Conservation (phyloP, 2,113 vertebrate species). For the Ictidomys tridecemlineatus region DNA sequence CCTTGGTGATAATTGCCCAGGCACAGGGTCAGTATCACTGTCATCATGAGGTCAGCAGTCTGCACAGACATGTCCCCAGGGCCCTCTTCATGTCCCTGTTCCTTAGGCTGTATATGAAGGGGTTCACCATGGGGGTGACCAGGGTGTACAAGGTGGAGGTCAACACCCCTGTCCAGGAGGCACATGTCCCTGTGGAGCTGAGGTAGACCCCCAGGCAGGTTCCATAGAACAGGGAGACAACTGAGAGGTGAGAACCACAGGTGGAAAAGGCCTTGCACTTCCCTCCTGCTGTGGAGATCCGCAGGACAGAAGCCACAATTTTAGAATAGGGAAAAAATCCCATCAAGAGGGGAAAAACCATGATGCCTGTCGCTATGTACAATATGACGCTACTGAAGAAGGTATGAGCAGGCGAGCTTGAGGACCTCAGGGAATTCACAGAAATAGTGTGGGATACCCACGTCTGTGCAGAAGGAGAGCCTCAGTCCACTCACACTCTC, state of each 20-base stretch:
- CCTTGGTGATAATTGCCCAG: neutral
- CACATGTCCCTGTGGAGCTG: too few species aligned
- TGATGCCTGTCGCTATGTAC: neutral
- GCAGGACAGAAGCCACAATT: conserved; percentile 57
- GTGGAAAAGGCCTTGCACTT: neutral
- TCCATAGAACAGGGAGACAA: conserved; percentile 60
- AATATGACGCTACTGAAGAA: conserved; percentile 34
- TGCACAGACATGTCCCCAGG: neutral
- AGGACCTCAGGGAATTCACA: too few species aligned
- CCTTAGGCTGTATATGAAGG: neutral
- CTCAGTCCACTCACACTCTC: neutral
- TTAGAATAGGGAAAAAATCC: conserved; percentile 50
- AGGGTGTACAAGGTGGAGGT: too few species aligned
- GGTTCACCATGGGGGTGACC: neutral
- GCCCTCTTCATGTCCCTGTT: too few species aligned
- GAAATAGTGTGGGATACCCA: too few species aligned
- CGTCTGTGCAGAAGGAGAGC: neutral
- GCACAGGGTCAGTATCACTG: neutral
- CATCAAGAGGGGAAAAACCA: conserved; percentile 23
- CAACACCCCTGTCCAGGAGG: too few species aligned
- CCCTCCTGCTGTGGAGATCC: neutral
- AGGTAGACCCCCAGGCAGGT: neutral
- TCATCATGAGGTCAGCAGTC: neutral
- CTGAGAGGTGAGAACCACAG: neutral
- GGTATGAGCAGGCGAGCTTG: neutral